A percentile compares a stretch with the other conserved stretches of the same genome.
These are phyloP conservation scores for Thermophis baileyi DNA, from an alignment of 2,113 vertebrate species.

Conservation along the genomic window DNA sequence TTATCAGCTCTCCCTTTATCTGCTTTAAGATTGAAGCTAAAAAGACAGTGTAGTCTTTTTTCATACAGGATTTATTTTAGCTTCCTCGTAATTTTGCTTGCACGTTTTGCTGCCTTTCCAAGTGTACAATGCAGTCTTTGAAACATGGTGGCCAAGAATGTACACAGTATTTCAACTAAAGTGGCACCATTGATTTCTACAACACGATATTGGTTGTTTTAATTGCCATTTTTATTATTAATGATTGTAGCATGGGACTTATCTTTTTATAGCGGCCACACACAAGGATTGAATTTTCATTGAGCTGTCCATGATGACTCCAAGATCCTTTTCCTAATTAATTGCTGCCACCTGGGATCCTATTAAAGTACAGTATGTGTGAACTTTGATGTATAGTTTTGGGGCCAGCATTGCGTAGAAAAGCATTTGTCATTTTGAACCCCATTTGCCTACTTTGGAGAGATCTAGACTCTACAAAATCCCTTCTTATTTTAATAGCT, in stretches of 20 bases:
- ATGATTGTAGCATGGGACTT: background rate
- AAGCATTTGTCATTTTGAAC: background rate
- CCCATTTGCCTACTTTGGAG: background rate
- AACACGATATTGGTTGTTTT: background rate
- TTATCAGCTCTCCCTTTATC: background rate
- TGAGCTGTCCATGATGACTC: background rate
- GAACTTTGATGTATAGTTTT: background rate
- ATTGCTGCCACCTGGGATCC: background rate
- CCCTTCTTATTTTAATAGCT: background rate
- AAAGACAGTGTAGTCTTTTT: background rate
- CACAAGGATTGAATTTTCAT: background rate
- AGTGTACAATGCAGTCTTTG: background rate
- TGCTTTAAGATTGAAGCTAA: background rate
- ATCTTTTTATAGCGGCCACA: background rate
- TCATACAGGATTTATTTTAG: background rate
- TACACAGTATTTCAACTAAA: background rate
- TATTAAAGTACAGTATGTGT: background rate
- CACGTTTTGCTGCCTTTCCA: background rate
- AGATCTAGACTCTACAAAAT: background rate
- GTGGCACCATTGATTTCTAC: background rate
- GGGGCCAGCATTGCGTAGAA: background rate
- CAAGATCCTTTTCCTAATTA: background rate
- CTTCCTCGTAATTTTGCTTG: background rate
- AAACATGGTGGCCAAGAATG: background rate
- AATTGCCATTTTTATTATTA: background rate